Conservation (phyloP, 2,113 vertebrate genomes). For the Phrynocephalus versicolor region DNA sequence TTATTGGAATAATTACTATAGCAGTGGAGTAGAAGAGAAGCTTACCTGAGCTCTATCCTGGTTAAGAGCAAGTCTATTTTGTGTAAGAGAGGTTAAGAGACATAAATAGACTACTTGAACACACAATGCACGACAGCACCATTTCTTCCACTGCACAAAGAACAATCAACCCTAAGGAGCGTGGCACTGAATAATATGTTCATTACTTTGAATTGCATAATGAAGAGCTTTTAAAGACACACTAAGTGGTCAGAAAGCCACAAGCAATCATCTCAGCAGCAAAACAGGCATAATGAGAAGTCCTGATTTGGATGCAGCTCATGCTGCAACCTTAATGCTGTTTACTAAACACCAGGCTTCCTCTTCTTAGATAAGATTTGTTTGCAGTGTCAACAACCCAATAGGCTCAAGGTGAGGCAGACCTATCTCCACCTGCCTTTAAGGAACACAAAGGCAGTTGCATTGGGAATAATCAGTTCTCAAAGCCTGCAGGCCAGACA, state of each 20-base stretch:
- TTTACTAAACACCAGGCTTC: constrained; percentile 18
- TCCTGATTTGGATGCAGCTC: background rate
- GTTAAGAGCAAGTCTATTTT: constrained; percentile 13
- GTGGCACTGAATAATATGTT: constrained; percentile 6
- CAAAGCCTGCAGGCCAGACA: background rate
- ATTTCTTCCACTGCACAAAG: background rate
- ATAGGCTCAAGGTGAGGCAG: background rate
- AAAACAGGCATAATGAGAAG: fast-evolving
- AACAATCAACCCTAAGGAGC: background rate
- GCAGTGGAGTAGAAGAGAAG: background rate
- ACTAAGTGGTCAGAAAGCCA: constrained; percentile 10
- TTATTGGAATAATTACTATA: background rate
- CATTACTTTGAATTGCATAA: constrained; percentile 16
- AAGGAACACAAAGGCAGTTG: background rate
- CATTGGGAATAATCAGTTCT: background rate
- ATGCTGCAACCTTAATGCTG: background rate
- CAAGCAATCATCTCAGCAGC: background rate
- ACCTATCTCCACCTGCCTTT: background rate
- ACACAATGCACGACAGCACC: constrained; percentile 14
- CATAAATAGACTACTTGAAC: background rate
- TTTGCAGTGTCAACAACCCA: background rate
- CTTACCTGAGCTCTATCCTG: background rate
- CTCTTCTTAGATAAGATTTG: background rate
- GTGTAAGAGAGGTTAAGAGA: constrained; percentile 20
- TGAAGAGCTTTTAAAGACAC: background rate